phyloP scores from a whole-genome alignment of 37 sponge, comb jelly and placozoan species.

The Ianthella basta region DNA sequence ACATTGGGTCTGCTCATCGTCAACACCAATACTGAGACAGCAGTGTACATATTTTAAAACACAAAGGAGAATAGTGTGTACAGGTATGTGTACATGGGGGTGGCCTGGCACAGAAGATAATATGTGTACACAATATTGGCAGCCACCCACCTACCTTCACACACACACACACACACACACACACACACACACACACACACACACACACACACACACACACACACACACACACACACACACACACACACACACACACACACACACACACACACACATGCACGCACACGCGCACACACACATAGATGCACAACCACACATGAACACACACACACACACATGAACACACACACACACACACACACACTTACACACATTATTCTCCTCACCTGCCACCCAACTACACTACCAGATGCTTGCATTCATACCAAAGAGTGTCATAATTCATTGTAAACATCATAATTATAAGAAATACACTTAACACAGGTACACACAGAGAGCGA shows the following conservation, averaged over 20 bases:
- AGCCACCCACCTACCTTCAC: not conserved
- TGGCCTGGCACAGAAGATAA: no score
- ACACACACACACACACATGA: constrained; percentile 10
- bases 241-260: constrained; percentile 22
- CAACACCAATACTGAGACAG: no score
- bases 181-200: constrained; percentile 39
- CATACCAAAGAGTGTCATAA: no score
- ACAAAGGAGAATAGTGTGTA: no score
- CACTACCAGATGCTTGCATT: not conserved
- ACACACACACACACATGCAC: not conserved
- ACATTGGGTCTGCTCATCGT: no score
- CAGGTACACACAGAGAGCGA: no score
- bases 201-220: constrained; percentile 43
- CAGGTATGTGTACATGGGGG: no score
- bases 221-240: constrained; percentile 43
- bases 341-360: no score
- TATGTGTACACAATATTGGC: no score
- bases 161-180: not conserved
- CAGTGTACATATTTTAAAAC: no score
- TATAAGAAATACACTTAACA: no score
- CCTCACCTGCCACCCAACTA: constrained; percentile 1
- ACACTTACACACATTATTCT: not conserved
- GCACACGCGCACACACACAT: constrained; percentile 28
- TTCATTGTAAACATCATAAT: no score
- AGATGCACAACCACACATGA: constrained; percentile 31